These are phyloP conservation scores for Meloe dianella DNA, from an alignment of 2,888 invertebrate species.

Conservation along the genomic window DNA sequence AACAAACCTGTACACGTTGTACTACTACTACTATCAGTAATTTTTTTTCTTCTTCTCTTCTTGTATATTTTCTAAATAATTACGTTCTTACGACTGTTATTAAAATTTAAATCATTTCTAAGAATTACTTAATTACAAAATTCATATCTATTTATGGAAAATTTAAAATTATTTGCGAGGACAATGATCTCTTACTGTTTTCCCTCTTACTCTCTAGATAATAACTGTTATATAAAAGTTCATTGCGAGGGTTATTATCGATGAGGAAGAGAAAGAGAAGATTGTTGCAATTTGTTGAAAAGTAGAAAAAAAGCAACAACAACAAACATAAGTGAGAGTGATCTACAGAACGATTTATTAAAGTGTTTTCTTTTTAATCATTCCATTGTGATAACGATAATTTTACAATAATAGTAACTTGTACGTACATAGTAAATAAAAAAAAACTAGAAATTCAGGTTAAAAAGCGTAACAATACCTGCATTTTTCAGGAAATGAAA, in stretches of 20 bases:
- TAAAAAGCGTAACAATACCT: too few relatives aligned
- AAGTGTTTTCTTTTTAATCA: background rate
- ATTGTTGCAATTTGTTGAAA: background rate
- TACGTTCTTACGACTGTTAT: too few relatives aligned
- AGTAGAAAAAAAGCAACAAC: slow-evolving; percentile 2
- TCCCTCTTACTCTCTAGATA: background rate
- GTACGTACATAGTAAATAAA: too few relatives aligned
- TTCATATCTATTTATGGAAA: background rate
- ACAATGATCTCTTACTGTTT: background rate
- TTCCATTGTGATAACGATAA: background rate
- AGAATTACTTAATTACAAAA: background rate
- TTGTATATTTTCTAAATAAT: background rate
- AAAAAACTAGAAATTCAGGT: too few relatives aligned
- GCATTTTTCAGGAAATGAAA: too few relatives aligned
- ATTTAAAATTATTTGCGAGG: background rate
- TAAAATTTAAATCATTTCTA: background rate
- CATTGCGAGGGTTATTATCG: slow-evolving; percentile 3
- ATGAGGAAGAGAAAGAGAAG: background rate
- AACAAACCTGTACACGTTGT: slow-evolving; percentile 23
- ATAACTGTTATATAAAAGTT: slow-evolving; percentile 5
- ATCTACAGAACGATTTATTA: background rate
- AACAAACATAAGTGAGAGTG: background rate
- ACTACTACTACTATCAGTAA: background rate
- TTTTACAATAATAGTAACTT: background rate
- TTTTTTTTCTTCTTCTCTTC: background rate